A percentile compares a stretch with the other conserved stretches of the same genome.
phyloP scores from a whole-genome alignment of 2,113 vertebrate species.

The Pyxicephalus adspersus region DNA sequence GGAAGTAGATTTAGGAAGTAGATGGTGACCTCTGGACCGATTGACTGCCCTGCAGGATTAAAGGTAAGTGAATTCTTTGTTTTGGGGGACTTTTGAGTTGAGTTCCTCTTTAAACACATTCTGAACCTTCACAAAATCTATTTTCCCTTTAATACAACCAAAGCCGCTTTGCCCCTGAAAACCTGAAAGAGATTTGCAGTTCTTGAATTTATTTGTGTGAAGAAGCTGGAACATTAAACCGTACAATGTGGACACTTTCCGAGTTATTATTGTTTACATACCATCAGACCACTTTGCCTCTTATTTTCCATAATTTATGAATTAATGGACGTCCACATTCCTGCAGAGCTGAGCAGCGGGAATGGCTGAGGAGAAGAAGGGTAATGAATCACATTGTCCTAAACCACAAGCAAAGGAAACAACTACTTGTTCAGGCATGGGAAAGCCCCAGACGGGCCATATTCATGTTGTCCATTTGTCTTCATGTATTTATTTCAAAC shows the following conservation, averaged over 20 bases:
- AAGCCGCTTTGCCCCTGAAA: too few relatives aligned
- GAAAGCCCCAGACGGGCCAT: constrained; percentile 29
- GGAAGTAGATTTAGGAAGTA: too few relatives aligned
- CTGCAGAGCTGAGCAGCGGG: constrained; percentile 28
- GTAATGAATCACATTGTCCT: constrained; percentile 38
- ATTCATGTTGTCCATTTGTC: constrained; percentile 44
- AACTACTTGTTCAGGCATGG: constrained; percentile 8
- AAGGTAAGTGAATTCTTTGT: too few relatives aligned
- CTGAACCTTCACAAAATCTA: too few relatives aligned
- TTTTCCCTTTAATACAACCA: too few relatives aligned
- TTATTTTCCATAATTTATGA: constrained; percentile 51
- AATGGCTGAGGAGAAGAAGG: constrained; percentile 20
- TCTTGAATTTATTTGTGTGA: not conserved
- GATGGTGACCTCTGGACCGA: too few relatives aligned
- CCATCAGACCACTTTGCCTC: constrained; percentile 30
- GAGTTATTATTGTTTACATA: constrained; percentile 42
- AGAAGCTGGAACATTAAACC: constrained; percentile 8
- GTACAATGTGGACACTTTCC: constrained; percentile 33
- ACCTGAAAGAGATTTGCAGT: too few relatives aligned
- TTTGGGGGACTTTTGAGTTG: too few relatives aligned
- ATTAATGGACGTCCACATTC: constrained; percentile 51
- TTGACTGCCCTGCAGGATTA: too few relatives aligned
- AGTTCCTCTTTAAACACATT: too few relatives aligned
- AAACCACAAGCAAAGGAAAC: constrained; percentile 19
- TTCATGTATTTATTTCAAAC: constrained; percentile 38